Evolutionary conservation across 2,797 vertebrate species (phyloP).

Genomic region (Bucorvus abyssinicus): DNA sequence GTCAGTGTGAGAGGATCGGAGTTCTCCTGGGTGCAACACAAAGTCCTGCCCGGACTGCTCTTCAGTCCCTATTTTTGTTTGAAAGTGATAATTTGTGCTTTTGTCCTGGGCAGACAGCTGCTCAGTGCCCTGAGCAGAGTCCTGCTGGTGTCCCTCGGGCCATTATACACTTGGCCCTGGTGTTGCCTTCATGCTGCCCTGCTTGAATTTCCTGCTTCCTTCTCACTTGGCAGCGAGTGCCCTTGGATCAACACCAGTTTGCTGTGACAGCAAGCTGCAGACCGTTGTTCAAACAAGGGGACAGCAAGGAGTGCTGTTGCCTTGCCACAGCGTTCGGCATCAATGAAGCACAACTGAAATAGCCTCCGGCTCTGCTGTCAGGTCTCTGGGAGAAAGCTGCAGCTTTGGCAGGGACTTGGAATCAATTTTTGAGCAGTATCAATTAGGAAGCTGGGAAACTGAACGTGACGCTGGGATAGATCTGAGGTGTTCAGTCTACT

Average conservation of each 20-base stretch:
- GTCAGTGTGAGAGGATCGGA: not conserved
- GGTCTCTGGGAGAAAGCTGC: not conserved
- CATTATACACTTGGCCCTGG: not conserved
- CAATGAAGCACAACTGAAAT: not conserved
- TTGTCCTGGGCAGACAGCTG: not conserved
- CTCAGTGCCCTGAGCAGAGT: not conserved
- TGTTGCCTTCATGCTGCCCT: conserved; percentile 8
- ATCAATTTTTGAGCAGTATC: not conserved
- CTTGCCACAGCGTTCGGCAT: not conserved
- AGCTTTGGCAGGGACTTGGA: not conserved
- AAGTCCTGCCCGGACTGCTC: not conserved
- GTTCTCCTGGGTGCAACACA: not conserved
- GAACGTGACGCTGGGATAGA: not conserved
- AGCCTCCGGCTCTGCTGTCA: not conserved
- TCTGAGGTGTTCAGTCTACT: not conserved
- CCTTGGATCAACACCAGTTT: conserved; percentile 33
- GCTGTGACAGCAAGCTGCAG: conserved; percentile 18
- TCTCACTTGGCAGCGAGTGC: not conserved
- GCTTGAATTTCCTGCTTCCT: conserved; percentile 51
- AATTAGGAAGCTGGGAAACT: not conserved
- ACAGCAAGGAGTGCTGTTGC: not conserved
- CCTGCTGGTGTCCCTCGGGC: not conserved
- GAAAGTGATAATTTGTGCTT: not conserved
- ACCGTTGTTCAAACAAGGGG: not conserved
- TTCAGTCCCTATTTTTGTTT: not conserved